Percentiles rank a stretch among this genome's conserved stretches.
These are phyloP conservation scores for Phaethon lepturus DNA, from an alignment of 2,113 vertebrate species.

Conservation along the genomic window DNA sequence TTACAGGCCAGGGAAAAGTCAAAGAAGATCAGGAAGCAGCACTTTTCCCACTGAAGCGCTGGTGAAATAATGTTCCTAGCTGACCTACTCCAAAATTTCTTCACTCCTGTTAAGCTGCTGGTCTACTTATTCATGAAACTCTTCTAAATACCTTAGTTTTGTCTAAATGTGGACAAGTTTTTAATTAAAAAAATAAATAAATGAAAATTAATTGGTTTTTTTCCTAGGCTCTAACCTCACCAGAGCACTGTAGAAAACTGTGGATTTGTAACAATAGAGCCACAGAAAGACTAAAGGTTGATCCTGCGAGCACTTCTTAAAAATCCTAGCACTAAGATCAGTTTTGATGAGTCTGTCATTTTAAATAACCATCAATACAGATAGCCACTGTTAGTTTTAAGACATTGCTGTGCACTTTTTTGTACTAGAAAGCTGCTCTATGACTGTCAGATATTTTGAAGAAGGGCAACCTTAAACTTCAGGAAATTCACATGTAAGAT, in stretches of 20 bases:
- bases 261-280: neutral
- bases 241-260: neutral
- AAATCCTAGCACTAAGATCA: neutral
- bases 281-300: neutral
- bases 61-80: neutral
- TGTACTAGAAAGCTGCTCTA: neutral
- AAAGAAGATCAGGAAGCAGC: neutral
- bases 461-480: neutral
- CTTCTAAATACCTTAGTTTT: neutral
- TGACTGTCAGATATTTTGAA: neutral
- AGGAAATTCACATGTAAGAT: neutral
- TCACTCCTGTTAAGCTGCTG: neutral
- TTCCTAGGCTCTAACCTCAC: neutral
- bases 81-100: neutral
- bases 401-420: neutral
- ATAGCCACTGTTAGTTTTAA: neutral
- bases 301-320: neutral
- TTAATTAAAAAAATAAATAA: neutral
- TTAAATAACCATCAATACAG: neutral
- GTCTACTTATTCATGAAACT: neutral
- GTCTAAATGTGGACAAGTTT: neutral
- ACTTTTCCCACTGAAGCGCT: neutral
- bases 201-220: neutral
- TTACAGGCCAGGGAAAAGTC: neutral
- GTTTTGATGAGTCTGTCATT: neutral